phyloP scores from a whole-genome alignment of 2,888 invertebrate genomes.

The Aleiodes alternator region DNA sequence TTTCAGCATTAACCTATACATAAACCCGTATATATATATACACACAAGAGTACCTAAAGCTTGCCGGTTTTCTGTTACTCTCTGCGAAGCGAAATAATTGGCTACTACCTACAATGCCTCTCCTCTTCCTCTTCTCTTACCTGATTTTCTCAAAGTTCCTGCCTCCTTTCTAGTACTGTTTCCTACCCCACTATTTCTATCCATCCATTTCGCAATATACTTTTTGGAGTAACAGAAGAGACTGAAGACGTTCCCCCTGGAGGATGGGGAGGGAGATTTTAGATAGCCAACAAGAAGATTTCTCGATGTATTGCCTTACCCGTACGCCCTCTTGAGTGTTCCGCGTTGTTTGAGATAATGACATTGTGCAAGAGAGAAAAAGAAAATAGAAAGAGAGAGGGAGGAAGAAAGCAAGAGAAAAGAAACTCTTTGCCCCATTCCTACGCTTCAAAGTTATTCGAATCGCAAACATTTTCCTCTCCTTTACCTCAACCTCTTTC shows the following conservation, averaged over 20 bases:
- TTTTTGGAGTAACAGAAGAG: slow-evolving; percentile 25
- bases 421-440: slow-evolving; percentile 1
- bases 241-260: slow-evolving; percentile 16
- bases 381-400: slow-evolving; percentile 18
- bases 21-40: slow-evolving; percentile 25
- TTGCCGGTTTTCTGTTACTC: slow-evolving; percentile 50
- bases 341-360: slow-evolving; percentile 65
- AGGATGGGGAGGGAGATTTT: slow-evolving; percentile 42
- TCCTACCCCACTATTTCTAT: slow-evolving; percentile 7
- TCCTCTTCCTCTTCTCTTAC: slow-evolving; percentile 42
- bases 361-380: slow-evolving; percentile 58
- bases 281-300: slow-evolving; percentile 37
- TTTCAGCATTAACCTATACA: slow-evolving; percentile 42
- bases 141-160: slow-evolving; percentile 16
- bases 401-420: slow-evolving; percentile 24
- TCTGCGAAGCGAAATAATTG: slow-evolving; percentile 62
- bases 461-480: slow-evolving; percentile 24
- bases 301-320: slow-evolving; percentile 53
- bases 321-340: slow-evolving; percentile 58
- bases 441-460: not conserved
- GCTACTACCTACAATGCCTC: slow-evolving; percentile 57
- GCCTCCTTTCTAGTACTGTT: slow-evolving; percentile 25
- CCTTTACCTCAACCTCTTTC: not conserved
- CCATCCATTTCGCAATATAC: slow-evolving; percentile 36
- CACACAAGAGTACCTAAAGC: slow-evolving; percentile 28